A percentile compares a stretch with the other conserved stretches of the same genome.
phyloP scores from a whole-genome alignment of 2,888 invertebrate genomes.

The Hemistola chrysoprasaria region DNA sequence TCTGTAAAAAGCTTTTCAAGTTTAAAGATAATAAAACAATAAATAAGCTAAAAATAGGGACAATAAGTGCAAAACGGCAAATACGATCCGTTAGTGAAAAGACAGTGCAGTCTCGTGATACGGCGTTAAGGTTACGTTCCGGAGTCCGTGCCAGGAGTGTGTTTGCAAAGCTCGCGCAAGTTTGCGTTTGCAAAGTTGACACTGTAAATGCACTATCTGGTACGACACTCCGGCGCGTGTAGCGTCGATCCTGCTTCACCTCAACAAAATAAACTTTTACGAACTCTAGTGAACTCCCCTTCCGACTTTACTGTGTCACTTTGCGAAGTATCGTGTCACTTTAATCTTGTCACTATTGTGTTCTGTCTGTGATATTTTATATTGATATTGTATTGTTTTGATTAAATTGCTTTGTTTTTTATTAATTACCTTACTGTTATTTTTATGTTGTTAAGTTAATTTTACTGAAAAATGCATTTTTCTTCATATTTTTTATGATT shows the following conservation, averaged over 20 bases:
- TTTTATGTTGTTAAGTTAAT: conserved; percentile 7
- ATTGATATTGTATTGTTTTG: conserved; percentile 16
- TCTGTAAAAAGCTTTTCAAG: too few species aligned
- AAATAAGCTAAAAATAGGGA: conserved; percentile 3
- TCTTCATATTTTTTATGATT: not conserved
- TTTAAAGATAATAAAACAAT: too few species aligned
- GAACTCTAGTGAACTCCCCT: conserved; percentile 56
- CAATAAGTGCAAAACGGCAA: conserved; percentile 45
- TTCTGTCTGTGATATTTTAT: conserved; percentile 21
- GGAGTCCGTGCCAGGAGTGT: conserved; percentile 99
- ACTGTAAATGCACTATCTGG: conserved; percentile 99
- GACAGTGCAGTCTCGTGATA: conserved; percentile 50
- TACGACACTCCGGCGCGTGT: conserved; percentile 94
- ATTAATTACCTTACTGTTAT: conserved; percentile 3
- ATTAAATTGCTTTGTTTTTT: conserved; percentile 12
- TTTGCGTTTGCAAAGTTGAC: conserved; percentile 81
- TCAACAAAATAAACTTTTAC: conserved; percentile 51
- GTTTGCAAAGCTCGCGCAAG: conserved; percentile 91
- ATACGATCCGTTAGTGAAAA: conserved; percentile 65
- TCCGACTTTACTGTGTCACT: conserved; percentile 15
- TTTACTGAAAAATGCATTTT: conserved; percentile 20
- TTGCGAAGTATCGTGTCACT: not conserved
- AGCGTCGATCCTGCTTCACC: conserved; percentile 66
- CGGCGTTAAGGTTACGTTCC: conserved; percentile 79
- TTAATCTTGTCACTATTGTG: conserved; percentile 9